Percentiles rank a stretch among this genome's conserved stretches.
Conservation (phyloP, 1,140 invertebrate species). For the Hylaeus anthracinus region DNA sequence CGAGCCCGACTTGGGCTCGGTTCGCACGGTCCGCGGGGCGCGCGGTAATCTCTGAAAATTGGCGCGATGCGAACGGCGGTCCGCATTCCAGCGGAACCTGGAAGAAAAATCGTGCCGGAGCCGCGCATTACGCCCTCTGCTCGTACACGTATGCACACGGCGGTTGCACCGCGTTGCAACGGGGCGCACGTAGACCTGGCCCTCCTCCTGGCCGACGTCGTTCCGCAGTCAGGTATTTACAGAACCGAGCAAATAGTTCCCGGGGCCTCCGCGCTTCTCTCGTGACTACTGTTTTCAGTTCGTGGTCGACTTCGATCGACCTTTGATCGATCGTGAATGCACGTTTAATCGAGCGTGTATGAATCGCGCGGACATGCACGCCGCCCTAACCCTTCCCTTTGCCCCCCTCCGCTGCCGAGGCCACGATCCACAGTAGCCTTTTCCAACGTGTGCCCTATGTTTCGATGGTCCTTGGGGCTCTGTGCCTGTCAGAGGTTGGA, state of each 20-base stretch:
- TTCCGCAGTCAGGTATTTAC: constrained; percentile 72
- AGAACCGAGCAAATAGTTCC: constrained; percentile 71
- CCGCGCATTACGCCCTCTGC: constrained; percentile 39
- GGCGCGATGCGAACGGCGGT: no score
- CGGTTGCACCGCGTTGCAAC: constrained; percentile 8
- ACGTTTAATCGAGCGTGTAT: constrained; percentile 73
- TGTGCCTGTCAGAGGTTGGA: not conserved
- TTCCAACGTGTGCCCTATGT: not conserved
- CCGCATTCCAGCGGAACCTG: no score
- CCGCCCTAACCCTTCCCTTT: constrained; percentile 6
- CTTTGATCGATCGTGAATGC: constrained; percentile 77
- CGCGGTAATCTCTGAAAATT: no score
- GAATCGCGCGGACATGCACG: constrained; percentile 58
- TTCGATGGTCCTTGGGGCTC: constrained; percentile 13
- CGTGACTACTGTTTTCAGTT: constrained; percentile 70
- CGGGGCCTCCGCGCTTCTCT: constrained; percentile 61
- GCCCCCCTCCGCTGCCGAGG: not conserved
- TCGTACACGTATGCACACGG: not conserved
- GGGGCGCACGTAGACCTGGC: constrained; percentile 23
- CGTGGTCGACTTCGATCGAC: constrained; percentile 72
- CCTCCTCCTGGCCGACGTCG: constrained; percentile 50
- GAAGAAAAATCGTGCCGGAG: constrained; percentile 9
- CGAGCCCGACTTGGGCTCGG: no score
- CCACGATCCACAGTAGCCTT: not conserved
- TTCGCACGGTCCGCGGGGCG: no score